Percentiles rank a stretch among this genome's conserved stretches.
Evolutionary conservation across 2,888 invertebrate genomes (phyloP).

Genomic region (Taphrorychus bicolor): DNA sequence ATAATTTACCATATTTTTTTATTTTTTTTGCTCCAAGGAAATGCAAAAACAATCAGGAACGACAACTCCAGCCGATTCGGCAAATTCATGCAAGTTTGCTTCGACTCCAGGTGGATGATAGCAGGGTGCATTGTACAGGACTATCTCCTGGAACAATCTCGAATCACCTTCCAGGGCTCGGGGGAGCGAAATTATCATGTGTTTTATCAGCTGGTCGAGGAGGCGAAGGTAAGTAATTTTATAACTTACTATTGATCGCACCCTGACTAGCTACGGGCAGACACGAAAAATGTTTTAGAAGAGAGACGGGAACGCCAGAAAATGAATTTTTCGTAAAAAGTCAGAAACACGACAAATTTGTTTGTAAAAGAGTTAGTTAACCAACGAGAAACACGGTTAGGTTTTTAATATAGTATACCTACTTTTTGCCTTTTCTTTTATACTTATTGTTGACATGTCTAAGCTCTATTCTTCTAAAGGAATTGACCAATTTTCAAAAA

Average conservation of each 20-base stretch:
- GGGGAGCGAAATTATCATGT: constrained; percentile 92
- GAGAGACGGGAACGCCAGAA: too few relatives aligned
- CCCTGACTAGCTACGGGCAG: neutral
- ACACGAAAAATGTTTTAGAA: too few relatives aligned
- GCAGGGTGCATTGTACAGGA: constrained; percentile 92
- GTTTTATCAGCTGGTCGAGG: constrained; percentile 89
- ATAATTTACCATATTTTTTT: too few relatives aligned
- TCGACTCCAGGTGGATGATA: constrained; percentile 88
- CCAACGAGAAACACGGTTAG: too few relatives aligned
- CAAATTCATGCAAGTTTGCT: constrained; percentile 94
- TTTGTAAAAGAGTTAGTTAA: too few relatives aligned
- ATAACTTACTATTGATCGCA: neutral
- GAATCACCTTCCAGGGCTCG: constrained; percentile 88
- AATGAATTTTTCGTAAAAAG: too few relatives aligned
- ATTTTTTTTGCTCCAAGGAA: constrained; percentile 66
- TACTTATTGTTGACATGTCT: too few relatives aligned
- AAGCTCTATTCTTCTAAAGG: too few relatives aligned
- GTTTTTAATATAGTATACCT: too few relatives aligned
- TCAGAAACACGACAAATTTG: too few relatives aligned
- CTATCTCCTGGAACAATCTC: constrained; percentile 87
- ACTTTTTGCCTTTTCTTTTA: too few relatives aligned
- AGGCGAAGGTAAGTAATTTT: constrained; percentile 69
- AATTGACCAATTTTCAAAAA: too few relatives aligned
- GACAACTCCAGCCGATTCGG: constrained; percentile 94
- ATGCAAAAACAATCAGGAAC: constrained; percentile 91